These are phyloP conservation scores for Pipra filicauda DNA, from an alignment of 2,113 vertebrate species.

Conservation along the genomic window DNA sequence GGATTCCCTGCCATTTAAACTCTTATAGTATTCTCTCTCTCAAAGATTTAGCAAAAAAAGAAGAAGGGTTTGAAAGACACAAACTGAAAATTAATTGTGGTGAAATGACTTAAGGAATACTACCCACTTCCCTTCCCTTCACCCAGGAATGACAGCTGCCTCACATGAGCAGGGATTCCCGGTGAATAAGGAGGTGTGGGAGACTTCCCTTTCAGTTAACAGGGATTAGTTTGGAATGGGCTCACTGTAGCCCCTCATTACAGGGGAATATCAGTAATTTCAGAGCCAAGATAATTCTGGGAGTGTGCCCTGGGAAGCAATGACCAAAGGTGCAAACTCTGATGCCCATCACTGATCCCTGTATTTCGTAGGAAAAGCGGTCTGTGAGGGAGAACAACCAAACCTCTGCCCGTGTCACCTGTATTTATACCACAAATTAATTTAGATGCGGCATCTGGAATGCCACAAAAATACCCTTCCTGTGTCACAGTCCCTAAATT, in stretches of 20 bases:
- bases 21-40: not conserved
- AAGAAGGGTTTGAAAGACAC: slow-evolving; percentile 4
- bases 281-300: not conserved
- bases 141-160: not conserved
- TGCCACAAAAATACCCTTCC: not conserved
- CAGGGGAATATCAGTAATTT: not conserved
- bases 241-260: not conserved
- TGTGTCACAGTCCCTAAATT: not conserved
- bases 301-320: not conserved
- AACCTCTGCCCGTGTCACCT: not conserved
- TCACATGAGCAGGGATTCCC: not conserved
- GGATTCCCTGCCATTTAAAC: not conserved
- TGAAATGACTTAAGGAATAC: slow-evolving; percentile 43
- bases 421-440: not conserved
- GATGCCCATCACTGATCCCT: not conserved
- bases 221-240: not conserved
- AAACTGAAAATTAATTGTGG: slow-evolving; percentile 41
- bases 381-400: not conserved
- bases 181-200: not conserved
- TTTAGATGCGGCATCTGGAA: not conserved
- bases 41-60: not conserved
- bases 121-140: not conserved
- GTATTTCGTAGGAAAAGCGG: not conserved
- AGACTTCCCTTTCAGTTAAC: slow-evolving; percentile 1
- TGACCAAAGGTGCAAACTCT: not conserved